These are phyloP conservation scores for Notolabrus celidotus DNA, from an alignment of 2,797 vertebrate species.

Conservation along the genomic window DNA sequence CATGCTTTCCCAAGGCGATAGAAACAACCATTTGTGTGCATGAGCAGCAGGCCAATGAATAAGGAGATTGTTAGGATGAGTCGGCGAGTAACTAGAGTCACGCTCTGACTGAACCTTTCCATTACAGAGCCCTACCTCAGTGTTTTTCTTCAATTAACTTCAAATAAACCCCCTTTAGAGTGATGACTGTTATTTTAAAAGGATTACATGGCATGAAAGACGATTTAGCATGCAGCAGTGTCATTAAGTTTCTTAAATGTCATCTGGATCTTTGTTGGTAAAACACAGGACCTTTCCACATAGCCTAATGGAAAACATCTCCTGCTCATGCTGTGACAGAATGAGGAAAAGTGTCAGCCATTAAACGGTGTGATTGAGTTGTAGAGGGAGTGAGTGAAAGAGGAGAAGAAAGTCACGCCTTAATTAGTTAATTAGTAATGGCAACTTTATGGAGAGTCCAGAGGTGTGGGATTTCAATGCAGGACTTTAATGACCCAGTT, in stretches of 20 bases:
- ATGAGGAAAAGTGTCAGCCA: conserved; percentile 44
- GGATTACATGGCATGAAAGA: conserved; percentile 25
- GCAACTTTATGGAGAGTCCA: conserved; percentile 65
- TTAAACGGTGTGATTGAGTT: conserved; percentile 62
- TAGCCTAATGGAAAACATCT: conserved; percentile 63
- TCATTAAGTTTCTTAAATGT: conserved; percentile 55
- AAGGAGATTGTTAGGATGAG: conserved; percentile 42
- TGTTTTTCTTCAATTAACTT: conserved; percentile 42
- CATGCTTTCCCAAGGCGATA: conserved; percentile 26
- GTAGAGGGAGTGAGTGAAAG: conserved; percentile 33
- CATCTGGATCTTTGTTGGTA: conserved; percentile 52
- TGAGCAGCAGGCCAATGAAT: conserved; percentile 40
- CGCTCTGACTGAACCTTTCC: conserved; percentile 48
- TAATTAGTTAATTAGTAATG: conserved; percentile 80
- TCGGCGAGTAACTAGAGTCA: conserved; percentile 26
- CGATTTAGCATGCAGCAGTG: conserved; percentile 28
- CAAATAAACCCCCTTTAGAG: conserved; percentile 35
- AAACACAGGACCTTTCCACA: conserved; percentile 54
- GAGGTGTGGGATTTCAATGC: conserved; percentile 62
- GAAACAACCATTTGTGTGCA: conserved; percentile 45
- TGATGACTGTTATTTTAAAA: conserved; percentile 35
- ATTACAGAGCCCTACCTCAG: neutral
- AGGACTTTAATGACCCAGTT: conserved; percentile 63
- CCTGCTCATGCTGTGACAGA: conserved; percentile 40
- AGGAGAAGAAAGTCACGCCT: conserved; percentile 64